Evolutionary conservation across 1,140 invertebrate genomes (phyloP).

Genomic region (Hycleus cichorii): DNA sequence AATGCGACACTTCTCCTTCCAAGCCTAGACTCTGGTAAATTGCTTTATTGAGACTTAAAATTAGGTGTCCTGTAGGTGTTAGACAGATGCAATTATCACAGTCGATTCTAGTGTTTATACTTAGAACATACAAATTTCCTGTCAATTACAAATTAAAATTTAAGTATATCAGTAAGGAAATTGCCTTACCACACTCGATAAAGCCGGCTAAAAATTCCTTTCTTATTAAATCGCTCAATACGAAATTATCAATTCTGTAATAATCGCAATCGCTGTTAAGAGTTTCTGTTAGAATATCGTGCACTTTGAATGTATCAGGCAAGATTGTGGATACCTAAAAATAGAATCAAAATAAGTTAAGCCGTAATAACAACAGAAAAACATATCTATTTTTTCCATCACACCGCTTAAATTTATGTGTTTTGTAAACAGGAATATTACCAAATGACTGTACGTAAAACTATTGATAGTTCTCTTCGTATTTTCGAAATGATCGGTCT

Average conservation of each 20-base stretch:
- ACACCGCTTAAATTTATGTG: no score
- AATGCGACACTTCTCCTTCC: slow-evolving; percentile 45
- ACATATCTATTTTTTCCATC: background rate
- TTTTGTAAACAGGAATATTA: slow-evolving; percentile 28
- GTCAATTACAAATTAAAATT: slow-evolving; percentile 24
- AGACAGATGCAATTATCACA: slow-evolving; percentile 45
- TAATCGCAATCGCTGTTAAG: slow-evolving; percentile 47
- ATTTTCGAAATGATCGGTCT: slow-evolving; percentile 19
- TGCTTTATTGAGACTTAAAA: slow-evolving; percentile 44
- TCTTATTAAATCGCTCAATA: slow-evolving; percentile 42
- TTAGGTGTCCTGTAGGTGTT: slow-evolving; percentile 44
- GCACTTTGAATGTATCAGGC: slow-evolving; percentile 43
- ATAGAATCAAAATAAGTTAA: slow-evolving; percentile 8
- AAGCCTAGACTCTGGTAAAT: slow-evolving; percentile 48
- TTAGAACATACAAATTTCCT: slow-evolving; percentile 46
- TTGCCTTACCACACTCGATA: slow-evolving; percentile 26
- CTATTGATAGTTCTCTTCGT: slow-evolving; percentile 31
- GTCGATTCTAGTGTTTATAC: slow-evolving; percentile 46
- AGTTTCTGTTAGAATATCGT: slow-evolving; percentile 37
- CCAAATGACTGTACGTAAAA: slow-evolving; percentile 49
- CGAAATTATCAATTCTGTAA: slow-evolving; percentile 45
- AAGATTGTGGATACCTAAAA: slow-evolving; percentile 49
- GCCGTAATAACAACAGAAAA: background rate
- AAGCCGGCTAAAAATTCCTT: slow-evolving; percentile 46
- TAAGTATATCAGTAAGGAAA: slow-evolving; percentile 1